Evolutionary conservation across 2,113 vertebrate species (phyloP), one percentile per base, ranked within the genome.

Genomic region (Channa maculata): DNA sequence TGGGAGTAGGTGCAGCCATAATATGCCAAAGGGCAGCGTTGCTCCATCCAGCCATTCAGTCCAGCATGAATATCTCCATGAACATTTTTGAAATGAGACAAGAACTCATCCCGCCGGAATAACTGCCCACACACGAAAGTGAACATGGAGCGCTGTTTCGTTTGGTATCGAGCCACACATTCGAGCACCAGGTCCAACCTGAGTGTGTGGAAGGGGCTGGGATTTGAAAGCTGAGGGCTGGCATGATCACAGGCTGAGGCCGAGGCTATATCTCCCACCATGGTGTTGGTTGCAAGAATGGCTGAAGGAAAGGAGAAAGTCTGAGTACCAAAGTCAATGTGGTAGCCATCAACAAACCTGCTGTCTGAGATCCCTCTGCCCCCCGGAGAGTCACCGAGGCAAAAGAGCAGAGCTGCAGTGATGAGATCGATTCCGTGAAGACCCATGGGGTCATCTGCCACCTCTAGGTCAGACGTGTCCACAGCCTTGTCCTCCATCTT

Each of bases 31-130:
- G 98, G 98, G 84, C 98, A 99, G 50, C 98, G 95, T 65, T 99
- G 98, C 83, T 99, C 98, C 96, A 99, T 98, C 98, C 98, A 99
- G 80, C 98, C 98, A 48, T 99, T 99, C 54, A 99, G 96, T 68
- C 98, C 98, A 61, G 98, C 98, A 53, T 99, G 98, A 90, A 99
- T 99, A 82, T 99, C 98, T 62, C 97, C 97, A 68, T 99, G 98
- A 12, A 99, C 98, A 3, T 99, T 99, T 91, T 99, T 99, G 94
- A 99, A 99, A 92, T 99, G 98, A 0, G 97, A 99, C 0, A 97
- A 97, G 91, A 99, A 99, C 87, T 99, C 98, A 43, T 98, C 97
- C 76, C 98, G 95, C 75, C 98, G 95, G 83, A 99, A 99, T 83
- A 99, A 90, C 86, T 99, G 98, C 77, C 98, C 98, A 58, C 98